These are phyloP conservation scores for Caenorhabditis drosophilae DNA, from an alignment of 2,888 invertebrate genomes.

Conservation along the genomic window DNA sequence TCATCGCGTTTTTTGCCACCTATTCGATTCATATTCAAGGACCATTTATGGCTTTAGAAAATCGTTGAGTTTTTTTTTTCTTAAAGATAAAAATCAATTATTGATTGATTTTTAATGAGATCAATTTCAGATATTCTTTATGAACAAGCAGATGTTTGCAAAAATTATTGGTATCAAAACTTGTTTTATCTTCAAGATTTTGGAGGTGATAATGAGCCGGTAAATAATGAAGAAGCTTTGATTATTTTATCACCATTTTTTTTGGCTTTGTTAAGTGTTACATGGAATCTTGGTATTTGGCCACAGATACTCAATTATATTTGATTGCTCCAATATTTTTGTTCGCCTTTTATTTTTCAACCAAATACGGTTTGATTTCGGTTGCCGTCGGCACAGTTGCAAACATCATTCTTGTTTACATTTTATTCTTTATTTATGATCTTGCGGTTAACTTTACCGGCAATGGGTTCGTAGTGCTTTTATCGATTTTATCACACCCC, in stretches of 20 bases:
- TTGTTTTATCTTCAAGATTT: constrained; percentile 48
- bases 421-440: constrained; percentile 10
- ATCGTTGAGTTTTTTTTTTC: no score
- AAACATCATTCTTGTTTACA: constrained; percentile 21
- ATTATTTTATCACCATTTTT: no score
- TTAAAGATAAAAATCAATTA: background rate
- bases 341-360: constrained; percentile 25
- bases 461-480: background rate
- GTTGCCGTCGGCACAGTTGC: constrained; percentile 15
- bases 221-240: no score
- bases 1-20: constrained; percentile 34
- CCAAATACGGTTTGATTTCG: constrained; percentile 10
- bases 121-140: constrained; percentile 14
- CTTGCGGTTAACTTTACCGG: background rate
- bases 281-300: constrained; percentile 39
- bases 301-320: constrained; percentile 42
- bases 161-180: constrained; percentile 37
- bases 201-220: constrained; percentile 15
- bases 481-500: background rate
- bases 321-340: constrained; percentile 35
- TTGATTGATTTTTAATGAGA: no score
- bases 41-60: constrained; percentile 14
- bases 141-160: constrained; percentile 19
- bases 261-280: constrained; percentile 14
- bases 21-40: constrained; percentile 26